phyloP scores from a whole-genome alignment of 92 coral and sea anemone species.

The Epizoanthus illoricatus region DNA sequence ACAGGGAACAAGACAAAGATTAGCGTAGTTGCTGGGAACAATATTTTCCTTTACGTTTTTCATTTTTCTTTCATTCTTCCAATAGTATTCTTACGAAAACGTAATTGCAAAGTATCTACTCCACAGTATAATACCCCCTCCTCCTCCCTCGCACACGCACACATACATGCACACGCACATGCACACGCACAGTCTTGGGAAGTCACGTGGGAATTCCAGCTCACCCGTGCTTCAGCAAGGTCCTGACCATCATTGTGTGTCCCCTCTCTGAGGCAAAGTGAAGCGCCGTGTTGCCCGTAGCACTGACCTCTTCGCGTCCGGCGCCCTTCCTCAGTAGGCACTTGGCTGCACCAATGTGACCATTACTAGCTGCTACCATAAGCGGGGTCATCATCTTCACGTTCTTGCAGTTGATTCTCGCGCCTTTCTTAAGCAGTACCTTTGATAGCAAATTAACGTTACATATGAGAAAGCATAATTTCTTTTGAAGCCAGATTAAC shows the following conservation, averaged over 20 bases:
- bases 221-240: constrained; percentile 62
- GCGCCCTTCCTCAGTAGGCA: constrained; percentile 56
- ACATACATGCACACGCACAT: no score
- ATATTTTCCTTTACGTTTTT: no score
- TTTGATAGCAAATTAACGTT: neutral
- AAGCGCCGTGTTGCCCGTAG: constrained; percentile 60
- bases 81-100: no score
- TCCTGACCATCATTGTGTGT: constrained; percentile 38
- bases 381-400: constrained; percentile 57
- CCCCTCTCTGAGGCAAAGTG: constrained; percentile 84
- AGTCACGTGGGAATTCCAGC: neutral
- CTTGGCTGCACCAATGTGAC: constrained; percentile 54
- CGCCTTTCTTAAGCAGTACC: constrained; percentile 49
- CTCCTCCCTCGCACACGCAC: no score
- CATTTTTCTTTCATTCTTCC: no score
- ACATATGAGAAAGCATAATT: no score
- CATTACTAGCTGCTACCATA: constrained; percentile 67
- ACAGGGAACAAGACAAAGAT: no score
- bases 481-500: no score
- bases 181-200: no score
- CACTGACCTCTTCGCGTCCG: constrained; percentile 40
- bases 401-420: constrained; percentile 46
- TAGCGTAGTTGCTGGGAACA: no score
- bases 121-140: no score
- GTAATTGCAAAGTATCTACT: no score